Conservation (phyloP, 2,797 vertebrate genomes). For the Sciurus vulgaris region DNA sequence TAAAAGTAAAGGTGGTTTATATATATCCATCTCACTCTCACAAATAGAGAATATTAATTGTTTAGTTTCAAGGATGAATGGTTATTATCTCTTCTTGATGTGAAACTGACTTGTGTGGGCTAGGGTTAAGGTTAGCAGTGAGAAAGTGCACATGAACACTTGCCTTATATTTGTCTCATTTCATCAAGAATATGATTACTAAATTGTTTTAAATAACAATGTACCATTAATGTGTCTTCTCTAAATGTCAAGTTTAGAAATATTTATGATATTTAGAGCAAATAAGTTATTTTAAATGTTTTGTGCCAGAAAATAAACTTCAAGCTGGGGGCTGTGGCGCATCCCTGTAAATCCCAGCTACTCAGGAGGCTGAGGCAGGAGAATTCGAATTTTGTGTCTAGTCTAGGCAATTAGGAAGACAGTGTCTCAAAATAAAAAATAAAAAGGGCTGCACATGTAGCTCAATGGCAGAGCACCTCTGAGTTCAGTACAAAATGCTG, state of each 20-base stretch:
- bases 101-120: neutral
- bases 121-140: neutral
- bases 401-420: no score
- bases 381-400: no score
- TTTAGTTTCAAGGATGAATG: constrained; percentile 40
- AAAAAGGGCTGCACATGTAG: no score
- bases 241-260: neutral
- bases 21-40: neutral
- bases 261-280: neutral
- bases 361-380: no score
- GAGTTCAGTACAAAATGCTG: no score
- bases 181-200: neutral
- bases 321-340: no score
- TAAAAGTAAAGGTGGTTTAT: neutral
- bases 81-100: constrained; percentile 3
- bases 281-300: constrained; percentile 50
- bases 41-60: neutral
- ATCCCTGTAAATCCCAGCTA: no score
- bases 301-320: neutral
- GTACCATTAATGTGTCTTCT: neutral
- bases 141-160: constrained; percentile 18
- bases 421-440: no score
- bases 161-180: neutral
- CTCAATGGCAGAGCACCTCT: no score
- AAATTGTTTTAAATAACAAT: constrained; percentile 24